Percentiles rank a stretch among this genome's conserved stretches.
These are phyloP conservation scores for Triops cancriformis DNA, from an alignment of 1,140 invertebrate species.

Conservation along the genomic window DNA sequence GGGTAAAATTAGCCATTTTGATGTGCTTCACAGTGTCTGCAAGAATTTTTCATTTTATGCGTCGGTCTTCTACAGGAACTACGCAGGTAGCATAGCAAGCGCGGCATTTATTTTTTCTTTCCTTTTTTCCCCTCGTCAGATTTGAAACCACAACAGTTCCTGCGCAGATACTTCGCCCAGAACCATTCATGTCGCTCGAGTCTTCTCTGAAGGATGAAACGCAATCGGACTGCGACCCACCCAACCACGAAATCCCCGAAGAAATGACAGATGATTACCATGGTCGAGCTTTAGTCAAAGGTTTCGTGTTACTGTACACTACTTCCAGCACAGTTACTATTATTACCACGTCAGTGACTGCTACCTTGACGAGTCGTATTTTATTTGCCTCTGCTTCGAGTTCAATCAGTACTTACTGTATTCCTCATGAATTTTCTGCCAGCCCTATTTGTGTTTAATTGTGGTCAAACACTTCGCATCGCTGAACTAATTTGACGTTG, in stretches of 20 bases:
- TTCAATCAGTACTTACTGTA: neutral
- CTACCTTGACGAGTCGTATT: neutral
- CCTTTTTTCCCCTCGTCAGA: neutral
- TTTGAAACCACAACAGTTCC: neutral
- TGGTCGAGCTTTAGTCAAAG: neutral
- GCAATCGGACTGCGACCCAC: neutral
- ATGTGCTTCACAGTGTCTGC: neutral
- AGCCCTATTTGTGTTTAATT: neutral
- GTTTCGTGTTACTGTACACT: constrained; percentile 1
- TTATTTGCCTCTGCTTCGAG: neutral
- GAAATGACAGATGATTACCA: neutral
- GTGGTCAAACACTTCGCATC: too few relatives aligned
- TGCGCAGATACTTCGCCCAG: neutral
- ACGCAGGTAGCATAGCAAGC: neutral
- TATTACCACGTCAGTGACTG: neutral
- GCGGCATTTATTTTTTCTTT: neutral
- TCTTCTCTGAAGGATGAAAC: neutral
- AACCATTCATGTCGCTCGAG: neutral
- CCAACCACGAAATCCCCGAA: neutral
- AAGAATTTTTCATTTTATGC: too few relatives aligned
- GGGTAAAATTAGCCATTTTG: neutral
- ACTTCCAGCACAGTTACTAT: neutral
- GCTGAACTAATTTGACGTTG: too few relatives aligned
- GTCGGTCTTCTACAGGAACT: too few relatives aligned
- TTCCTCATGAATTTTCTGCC: neutral